These are phyloP conservation scores for Gasteruption jaculator DNA, from an alignment of 2,888 invertebrate genomes.

Conservation along the genomic window DNA sequence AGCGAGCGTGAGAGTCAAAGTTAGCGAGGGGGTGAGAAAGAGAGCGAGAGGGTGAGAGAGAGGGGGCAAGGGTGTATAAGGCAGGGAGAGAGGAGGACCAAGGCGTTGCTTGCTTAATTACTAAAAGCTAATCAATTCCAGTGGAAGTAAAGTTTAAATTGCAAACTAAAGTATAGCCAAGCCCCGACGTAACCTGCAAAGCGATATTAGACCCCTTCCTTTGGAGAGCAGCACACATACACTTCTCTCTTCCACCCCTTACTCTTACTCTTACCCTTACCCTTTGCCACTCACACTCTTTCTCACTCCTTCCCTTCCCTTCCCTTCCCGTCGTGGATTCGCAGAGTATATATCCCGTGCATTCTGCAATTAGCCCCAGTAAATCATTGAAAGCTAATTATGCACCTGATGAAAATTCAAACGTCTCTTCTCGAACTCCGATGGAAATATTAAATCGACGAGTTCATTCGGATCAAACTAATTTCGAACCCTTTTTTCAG, in stretches of 20 bases:
- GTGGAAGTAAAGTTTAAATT: conserved; percentile 53
- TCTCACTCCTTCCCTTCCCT: conserved; percentile 20
- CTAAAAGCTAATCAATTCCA: conserved; percentile 53
- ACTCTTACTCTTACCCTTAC: conserved; percentile 10
- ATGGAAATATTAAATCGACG: too few relatives aligned
- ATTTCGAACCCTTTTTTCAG: too few relatives aligned
- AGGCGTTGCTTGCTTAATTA: conserved; percentile 52
- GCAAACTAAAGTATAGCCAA: conserved; percentile 52
- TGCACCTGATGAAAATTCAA: too few relatives aligned
- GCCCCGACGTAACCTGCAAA: conserved; percentile 38
- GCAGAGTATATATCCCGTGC: too few relatives aligned
- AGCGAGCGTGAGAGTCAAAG: conserved; percentile 5
- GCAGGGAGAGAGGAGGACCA: conserved; percentile 31
- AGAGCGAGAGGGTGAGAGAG: conserved; percentile 18
- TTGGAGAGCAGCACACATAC: too few relatives aligned
- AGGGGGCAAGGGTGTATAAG: conserved; percentile 16
- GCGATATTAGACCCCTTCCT: conserved; percentile 36
- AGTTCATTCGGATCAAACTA: too few relatives aligned
- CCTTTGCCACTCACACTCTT: conserved; percentile 18
- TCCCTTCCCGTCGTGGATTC: conserved; percentile 14
- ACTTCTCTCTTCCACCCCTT: too few relatives aligned
- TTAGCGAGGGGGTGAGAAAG: conserved; percentile 9
- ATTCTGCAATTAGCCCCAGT: conserved; percentile 52
- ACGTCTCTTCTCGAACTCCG: too few relatives aligned
- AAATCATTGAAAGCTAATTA: conserved; percentile 52